Conservation (phyloP, 2,888 invertebrate genomes). For the Platypus cylindrus region DNA sequence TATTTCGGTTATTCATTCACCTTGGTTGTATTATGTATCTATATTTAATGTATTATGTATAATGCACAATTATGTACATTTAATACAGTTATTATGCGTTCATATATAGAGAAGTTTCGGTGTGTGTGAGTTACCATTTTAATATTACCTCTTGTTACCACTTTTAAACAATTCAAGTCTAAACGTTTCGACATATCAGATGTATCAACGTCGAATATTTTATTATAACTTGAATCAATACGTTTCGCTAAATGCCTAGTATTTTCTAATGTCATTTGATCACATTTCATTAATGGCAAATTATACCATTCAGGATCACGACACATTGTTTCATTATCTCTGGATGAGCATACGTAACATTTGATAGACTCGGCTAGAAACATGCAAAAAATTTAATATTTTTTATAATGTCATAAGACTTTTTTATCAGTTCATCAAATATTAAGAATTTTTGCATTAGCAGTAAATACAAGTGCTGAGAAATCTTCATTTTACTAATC, state of each 20-base stretch:
- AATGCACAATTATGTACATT: neutral
- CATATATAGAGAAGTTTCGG: too few relatives aligned
- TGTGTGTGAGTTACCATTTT: slow-evolving; percentile 22
- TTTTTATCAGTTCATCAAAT: too few relatives aligned
- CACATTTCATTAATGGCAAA: slow-evolving; percentile 20
- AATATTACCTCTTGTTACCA: slow-evolving; percentile 25
- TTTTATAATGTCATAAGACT: too few relatives aligned
- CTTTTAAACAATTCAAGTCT: slow-evolving; percentile 27
- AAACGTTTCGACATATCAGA: slow-evolving; percentile 19
- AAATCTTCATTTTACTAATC: too few relatives aligned
- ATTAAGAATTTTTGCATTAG: too few relatives aligned
- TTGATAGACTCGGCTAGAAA: slow-evolving; percentile 19
- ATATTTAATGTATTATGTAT: neutral
- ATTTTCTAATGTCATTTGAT: slow-evolving; percentile 20
- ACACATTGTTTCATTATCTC: slow-evolving; percentile 24
- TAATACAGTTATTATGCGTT: too few relatives aligned
- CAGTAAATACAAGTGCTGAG: too few relatives aligned
- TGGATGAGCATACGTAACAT: slow-evolving; percentile 29
- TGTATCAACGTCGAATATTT: slow-evolving; percentile 26
- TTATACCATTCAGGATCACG: slow-evolving; percentile 21
- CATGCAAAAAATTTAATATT: too few relatives aligned
- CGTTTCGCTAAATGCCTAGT: slow-evolving; percentile 22
- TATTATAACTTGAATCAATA: slow-evolving; percentile 21
- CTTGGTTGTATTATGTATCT: neutral
- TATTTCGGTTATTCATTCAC: too few relatives aligned